phyloP scores from a whole-genome alignment of 2,797 vertebrate species.

The Dicrostonyx torquatus region DNA sequence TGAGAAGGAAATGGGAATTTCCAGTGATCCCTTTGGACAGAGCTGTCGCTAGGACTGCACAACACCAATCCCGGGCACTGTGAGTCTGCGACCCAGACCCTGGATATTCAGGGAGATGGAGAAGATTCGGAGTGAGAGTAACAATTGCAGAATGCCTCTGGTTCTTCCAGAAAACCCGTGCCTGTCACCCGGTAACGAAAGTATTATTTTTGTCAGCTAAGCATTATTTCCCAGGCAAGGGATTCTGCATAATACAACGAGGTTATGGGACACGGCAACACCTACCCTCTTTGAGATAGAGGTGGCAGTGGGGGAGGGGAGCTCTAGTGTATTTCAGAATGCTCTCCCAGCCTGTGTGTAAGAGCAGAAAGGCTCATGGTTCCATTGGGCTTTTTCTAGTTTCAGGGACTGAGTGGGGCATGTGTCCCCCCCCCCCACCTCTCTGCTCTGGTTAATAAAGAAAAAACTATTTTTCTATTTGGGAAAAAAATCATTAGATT shows the following conservation, averaged over 20 bases:
- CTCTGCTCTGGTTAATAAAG: neutral
- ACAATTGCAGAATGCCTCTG: neutral
- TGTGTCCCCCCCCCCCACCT: neutral
- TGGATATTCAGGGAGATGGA: neutral
- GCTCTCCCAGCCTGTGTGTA: neutral
- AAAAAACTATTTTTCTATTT: neutral
- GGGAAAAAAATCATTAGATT: neutral
- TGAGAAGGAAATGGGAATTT: neutral
- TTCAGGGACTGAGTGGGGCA: neutral
- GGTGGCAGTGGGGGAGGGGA: accelerated
- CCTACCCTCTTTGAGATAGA: neutral
- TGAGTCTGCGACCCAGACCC: neutral
- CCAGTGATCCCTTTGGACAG: neutral
- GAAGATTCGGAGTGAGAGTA: neutral
- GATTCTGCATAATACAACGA: neutral
- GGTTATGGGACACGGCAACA: neutral
- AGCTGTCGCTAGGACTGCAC: neutral
- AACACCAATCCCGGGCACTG: accelerated
- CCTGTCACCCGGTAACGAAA: neutral
- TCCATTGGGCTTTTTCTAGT: neutral
- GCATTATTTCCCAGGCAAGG: neutral
- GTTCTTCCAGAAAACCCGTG: neutral
- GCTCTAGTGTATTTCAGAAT: neutral
- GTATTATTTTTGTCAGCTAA: neutral
- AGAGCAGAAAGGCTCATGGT: neutral